Evolutionary conservation across 2,113 vertebrate species (phyloP), one percentile per base, ranked within the genome.

Genomic region (Neogale vison): DNA sequence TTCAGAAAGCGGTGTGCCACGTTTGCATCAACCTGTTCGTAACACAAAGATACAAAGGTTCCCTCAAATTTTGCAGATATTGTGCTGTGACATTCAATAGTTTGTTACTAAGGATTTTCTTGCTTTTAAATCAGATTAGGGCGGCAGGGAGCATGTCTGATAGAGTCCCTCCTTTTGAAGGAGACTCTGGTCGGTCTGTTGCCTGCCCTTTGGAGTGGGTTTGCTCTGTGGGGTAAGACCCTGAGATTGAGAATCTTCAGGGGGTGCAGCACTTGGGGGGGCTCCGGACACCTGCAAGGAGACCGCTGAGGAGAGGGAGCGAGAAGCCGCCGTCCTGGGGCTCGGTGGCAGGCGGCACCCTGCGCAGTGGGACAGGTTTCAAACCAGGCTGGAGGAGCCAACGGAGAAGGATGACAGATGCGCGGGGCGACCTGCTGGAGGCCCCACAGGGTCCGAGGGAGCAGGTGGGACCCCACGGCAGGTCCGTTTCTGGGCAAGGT

Each of bases 401-500:
- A 34, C 6, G 14, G 63, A 29, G 14, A 15, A 18, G 31, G 65
- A 18, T 1, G 15, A 67, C 65, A 18, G 65, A 31, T 18, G 31
- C 14, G 7, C 7, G 2, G 6, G 65, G 65, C 6, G 7, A n/a
- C 61, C 9, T 21, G 61, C 6, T 1, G 47, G 76, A 1, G n/a
- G 26, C 12, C 20, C 11, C 23, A 7, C 9, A 2, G 61, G 3
- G 45, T 50, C 34, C 17, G 7, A 34, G 13, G 12, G 21, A 63
- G 26, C 13, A 7, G 7, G 21, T 18, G 21, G 18, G 24, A 7
- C 17, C 14, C 14, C 2, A 13, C 65, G 0, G 50, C 0, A 1
- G 61, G 29, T 6, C 26, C 61, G 1, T 63, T 29, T 29, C 61
- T 63, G 61, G 61, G 26, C 61, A 8, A 63, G 61, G 24, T 29